A percentile compares a stretch with the other conserved stretches of the same genome.
These are phyloP conservation scores for Bothrops jararaca DNA, from an alignment of 2,113 vertebrate species.

Conservation along the genomic window DNA sequence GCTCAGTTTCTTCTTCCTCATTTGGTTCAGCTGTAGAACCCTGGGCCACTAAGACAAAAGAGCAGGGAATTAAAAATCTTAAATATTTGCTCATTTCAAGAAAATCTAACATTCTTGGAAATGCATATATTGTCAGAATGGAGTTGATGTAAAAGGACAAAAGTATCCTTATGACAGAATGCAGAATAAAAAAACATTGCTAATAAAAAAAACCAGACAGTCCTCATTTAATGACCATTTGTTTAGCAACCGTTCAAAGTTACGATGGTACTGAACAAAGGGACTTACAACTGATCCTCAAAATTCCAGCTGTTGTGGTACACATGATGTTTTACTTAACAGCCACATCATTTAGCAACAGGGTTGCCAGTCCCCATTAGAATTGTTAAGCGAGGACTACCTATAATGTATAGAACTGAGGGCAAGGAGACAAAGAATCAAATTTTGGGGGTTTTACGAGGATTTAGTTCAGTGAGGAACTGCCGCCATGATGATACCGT, in stretches of 20 bases:
- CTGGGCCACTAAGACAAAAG: constrained; percentile 76
- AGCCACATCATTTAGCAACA: background rate
- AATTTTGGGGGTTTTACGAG: background rate
- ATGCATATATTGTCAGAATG: background rate
- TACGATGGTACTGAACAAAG: background rate
- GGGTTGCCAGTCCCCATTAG: background rate
- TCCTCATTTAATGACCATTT: background rate
- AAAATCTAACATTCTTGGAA: background rate
- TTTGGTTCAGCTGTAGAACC: constrained; percentile 76
- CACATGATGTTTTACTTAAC: background rate
- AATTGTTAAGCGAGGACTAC: background rate
- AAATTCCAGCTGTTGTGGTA: background rate
- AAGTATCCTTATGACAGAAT: background rate
- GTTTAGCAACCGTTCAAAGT: background rate
- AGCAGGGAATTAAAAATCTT: constrained; percentile 33
- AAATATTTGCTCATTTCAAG: background rate
- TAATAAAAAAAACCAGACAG: background rate
- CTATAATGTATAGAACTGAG: background rate
- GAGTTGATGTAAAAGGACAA: constrained; percentile 11
- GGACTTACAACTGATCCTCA: background rate
- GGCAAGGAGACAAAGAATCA: background rate
- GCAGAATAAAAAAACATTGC: background rate
- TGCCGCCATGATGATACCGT: background rate
- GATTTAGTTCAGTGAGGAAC: background rate
- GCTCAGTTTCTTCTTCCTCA: constrained; percentile 82